Evolutionary conservation across 2,797 vertebrate species (phyloP).

Genomic region (Antennarius maculatus): DNA sequence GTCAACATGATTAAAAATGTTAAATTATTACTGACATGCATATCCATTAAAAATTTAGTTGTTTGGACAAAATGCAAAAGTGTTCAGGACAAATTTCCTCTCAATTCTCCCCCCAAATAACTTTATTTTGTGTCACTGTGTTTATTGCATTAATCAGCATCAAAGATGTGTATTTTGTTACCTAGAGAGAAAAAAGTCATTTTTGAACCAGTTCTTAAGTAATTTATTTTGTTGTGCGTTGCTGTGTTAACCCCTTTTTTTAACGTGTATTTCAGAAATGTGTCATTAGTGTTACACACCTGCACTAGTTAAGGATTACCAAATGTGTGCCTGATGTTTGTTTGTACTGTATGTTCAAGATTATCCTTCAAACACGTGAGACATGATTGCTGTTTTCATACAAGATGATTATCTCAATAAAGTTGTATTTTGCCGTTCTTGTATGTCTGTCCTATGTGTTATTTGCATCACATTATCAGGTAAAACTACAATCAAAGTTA

Average conservation of each 20-base stretch:
- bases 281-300: slow-evolving; percentile 9
- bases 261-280: background rate
- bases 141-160: background rate
- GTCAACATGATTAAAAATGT: background rate
- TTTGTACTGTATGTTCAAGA: slow-evolving; percentile 43
- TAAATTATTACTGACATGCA: background rate
- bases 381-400: slow-evolving; percentile 48
- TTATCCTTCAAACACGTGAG: slow-evolving; percentile 18
- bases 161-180: background rate
- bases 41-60: background rate
- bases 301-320: slow-evolving; percentile 56
- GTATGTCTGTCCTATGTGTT: slow-evolving; percentile 35
- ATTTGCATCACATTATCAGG: background rate
- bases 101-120: background rate
- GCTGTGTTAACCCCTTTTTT: background rate
- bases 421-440: slow-evolving; percentile 70
- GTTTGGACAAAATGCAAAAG: background rate
- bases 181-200: no score
- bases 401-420: slow-evolving; percentile 69
- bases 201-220: background rate
- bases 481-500: background rate
- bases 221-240: background rate
- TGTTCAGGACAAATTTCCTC: background rate
- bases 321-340: slow-evolving; percentile 62
- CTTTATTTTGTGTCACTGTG: slow-evolving; percentile 1